Conservation (phyloP, 2,113 vertebrate species). For the Silurus glanis region DNA sequence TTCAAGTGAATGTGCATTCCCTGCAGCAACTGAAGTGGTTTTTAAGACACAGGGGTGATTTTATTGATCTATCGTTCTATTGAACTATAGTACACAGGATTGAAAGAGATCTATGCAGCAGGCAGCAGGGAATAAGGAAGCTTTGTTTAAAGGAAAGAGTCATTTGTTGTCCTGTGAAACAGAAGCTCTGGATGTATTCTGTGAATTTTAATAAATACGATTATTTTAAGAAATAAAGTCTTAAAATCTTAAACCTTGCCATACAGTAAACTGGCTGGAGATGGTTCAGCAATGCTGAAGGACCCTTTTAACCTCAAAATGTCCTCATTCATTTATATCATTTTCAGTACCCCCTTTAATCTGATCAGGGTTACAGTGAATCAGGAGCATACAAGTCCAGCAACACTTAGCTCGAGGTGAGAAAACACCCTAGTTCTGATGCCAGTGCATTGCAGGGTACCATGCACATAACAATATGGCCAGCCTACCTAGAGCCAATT, state of each 20-base stretch:
- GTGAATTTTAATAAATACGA: too few relatives aligned
- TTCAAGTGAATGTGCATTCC: not conserved
- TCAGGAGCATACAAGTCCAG: not conserved
- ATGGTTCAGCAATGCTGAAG: not conserved
- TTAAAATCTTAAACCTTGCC: not conserved
- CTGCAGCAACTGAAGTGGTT: conserved; percentile 14
- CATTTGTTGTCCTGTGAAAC: not conserved
- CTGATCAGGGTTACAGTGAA: not conserved
- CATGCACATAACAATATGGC: not conserved
- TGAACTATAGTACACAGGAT: conserved; percentile 19
- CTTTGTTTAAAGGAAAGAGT: not conserved
- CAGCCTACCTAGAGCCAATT: not conserved
- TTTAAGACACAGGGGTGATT: conserved; percentile 26
- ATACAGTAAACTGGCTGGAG: not conserved
- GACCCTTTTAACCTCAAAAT: not conserved
- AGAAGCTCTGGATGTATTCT: not conserved
- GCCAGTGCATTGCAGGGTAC: not conserved
- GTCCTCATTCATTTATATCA: not conserved
- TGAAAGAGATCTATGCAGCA: conserved; percentile 1
- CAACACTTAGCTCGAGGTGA: not conserved
- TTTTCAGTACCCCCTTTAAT: not conserved
- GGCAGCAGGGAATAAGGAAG: not conserved
- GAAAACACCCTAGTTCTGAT: not conserved
- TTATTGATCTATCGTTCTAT: conserved; percentile 29
- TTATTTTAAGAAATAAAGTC: not conserved